Evolutionary conservation across 1,140 invertebrate genomes (phyloP), one percentile per base, ranked within the genome.

Genomic region (Goniozus legneri): DNA sequence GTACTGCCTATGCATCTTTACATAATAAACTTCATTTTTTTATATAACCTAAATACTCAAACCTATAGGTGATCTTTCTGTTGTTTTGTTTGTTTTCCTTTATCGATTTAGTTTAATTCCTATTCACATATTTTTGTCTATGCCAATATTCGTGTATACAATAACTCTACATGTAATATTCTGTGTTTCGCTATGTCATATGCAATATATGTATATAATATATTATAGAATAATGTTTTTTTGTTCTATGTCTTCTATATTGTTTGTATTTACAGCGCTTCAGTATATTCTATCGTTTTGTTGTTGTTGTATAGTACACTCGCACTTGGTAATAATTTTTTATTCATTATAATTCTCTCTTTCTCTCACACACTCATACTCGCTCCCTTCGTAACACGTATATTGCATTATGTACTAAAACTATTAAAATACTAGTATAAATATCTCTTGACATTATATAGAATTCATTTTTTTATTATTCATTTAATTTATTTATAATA

Each of bases 391-490:
- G 45, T 50, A 41, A 36, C 8, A 49, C 50, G 41, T 63, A 56
- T 59, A 58, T 47, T 53, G 49, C 46, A 37, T 62, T 65, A 64
- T 54, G 35, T 65, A 65, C 62, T 69, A 67, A n/a, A 68, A 68
- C 69, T 71, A 71, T 71, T 71, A 73, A 73, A 73, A 73, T 72
- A 73, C 69, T 69, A 72, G 67, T 67, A 71, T 72, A 72, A 72
- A 72, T 71, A 70, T 71, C 67, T 71, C 67, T 71, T 49, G 61
- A 60, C 61, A 60, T 62, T 54, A 54, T 41, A 54, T 54, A 22
- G 50, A 51, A 54, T 44, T 6, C 16, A 48, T 44, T 47, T 8
- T 15, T 41, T 6, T 4, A 27, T n/a, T 52, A 43, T 50, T 38
- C 47, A 48, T 57, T 60, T 48, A 51, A 55, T 52, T 52, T 58